Evolutionary conservation across 1,140 invertebrate genomes (phyloP).

Genomic region (Lepidotrigona ventralis): DNA sequence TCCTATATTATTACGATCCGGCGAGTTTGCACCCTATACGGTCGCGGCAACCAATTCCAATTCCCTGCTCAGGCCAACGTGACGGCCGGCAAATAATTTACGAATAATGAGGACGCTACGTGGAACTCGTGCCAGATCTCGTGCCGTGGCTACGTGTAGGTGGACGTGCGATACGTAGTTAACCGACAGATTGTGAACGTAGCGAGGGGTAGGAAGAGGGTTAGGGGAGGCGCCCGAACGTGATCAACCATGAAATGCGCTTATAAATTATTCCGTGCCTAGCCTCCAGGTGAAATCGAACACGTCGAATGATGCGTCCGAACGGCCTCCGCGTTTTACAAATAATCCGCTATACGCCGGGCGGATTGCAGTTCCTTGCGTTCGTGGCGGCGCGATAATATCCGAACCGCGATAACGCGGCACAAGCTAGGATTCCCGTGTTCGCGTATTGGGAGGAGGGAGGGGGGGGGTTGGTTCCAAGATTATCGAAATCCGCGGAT

Average conservation of each 20-base stretch:
- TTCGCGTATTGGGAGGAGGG: too few species aligned
- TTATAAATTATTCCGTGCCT: conserved; percentile 54
- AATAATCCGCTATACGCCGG: background rate
- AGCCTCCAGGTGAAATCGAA: conserved; percentile 25
- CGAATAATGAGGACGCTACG: conserved; percentile 63
- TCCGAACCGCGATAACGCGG: background rate
- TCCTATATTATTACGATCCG: conserved; percentile 59
- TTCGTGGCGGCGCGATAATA: too few species aligned
- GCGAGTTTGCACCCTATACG: conserved; percentile 48
- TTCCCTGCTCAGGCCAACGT: conserved; percentile 48
- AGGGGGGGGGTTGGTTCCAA: too few species aligned
- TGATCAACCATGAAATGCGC: conserved; percentile 58
- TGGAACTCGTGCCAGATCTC: conserved; percentile 48
- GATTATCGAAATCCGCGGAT: too few species aligned
- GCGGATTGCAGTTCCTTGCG: background rate
- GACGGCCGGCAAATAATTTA: conserved; percentile 63
- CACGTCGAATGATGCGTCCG: background rate
- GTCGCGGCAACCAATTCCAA: conserved; percentile 56
- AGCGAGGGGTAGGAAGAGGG: background rate
- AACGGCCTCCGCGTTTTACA: background rate
- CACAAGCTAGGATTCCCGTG: too few species aligned
- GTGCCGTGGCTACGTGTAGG: background rate
- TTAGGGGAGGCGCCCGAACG: conserved; percentile 14
- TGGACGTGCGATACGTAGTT: conserved; percentile 38
- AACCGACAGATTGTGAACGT: conserved; percentile 55